phyloP scores from a whole-genome alignment of 2,797 vertebrate genomes.

The Tarsius wallacei region DNA sequence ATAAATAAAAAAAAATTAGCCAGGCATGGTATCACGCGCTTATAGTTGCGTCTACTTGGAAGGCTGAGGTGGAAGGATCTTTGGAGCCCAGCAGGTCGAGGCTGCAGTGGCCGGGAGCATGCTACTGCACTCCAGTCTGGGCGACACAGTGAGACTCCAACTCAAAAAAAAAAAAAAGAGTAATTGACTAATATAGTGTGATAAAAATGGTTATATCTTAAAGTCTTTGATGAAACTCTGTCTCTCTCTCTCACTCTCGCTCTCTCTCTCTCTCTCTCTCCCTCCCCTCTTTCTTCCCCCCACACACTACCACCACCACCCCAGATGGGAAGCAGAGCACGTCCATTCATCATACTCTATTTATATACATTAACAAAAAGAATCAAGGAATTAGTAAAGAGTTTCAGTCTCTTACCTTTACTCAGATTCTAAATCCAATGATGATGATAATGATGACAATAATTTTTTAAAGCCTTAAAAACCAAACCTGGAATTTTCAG shows the following conservation, averaged over 20 bases:
- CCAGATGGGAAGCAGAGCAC: neutral
- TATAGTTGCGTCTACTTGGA: too few species aligned
- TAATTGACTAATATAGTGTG: constrained; percentile 31
- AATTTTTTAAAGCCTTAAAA: constrained; percentile 44
- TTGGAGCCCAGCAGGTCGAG: too few species aligned
- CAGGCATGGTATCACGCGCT: too few species aligned
- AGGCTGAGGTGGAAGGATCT: too few species aligned
- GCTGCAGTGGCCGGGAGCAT: too few species aligned
- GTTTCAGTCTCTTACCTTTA: constrained; percentile 44
- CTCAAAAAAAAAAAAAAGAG: neutral
- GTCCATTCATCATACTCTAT: neutral
- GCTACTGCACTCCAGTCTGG: too few species aligned
- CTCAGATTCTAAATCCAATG: constrained; percentile 7
- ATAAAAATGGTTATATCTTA: constrained; percentile 28
- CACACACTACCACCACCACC: neutral
- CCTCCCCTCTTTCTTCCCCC: too few species aligned
- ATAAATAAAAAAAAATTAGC: too few species aligned
- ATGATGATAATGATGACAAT: neutral
- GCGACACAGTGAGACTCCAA: too few species aligned
- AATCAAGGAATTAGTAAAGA: neutral
- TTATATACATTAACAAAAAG: constrained; percentile 35
- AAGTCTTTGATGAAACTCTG: constrained; percentile 18
- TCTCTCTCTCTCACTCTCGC: too few species aligned
- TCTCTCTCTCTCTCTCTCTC: neutral
- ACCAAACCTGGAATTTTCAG: constrained; percentile 31